phyloP scores from a whole-genome alignment of 2,888 invertebrate species.

The Andrena praecox region DNA sequence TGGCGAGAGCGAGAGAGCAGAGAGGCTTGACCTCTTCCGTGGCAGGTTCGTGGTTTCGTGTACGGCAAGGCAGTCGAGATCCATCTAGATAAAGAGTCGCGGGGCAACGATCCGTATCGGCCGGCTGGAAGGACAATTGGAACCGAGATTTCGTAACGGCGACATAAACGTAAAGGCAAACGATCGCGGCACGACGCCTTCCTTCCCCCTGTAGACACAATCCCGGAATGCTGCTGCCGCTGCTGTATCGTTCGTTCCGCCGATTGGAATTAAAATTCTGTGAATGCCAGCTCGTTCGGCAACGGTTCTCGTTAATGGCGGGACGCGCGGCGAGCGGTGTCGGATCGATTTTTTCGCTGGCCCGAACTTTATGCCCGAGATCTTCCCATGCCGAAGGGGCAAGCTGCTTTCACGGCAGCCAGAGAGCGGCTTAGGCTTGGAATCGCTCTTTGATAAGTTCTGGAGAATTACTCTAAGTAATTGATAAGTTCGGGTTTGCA shows the following conservation, averaged over 20 bases:
- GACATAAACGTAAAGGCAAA: constrained; percentile 70
- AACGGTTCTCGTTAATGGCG: constrained; percentile 55
- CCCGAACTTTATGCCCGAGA: constrained; percentile 14
- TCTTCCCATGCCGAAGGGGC: constrained; percentile 2
- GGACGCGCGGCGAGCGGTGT: constrained; percentile 31
- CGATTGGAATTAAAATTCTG: constrained; percentile 71
- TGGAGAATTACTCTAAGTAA: too few species aligned
- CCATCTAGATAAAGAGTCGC: constrained; percentile 67
- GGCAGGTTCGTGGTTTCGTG: constrained; percentile 50
- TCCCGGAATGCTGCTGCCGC: constrained; percentile 59
- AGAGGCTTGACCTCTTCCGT: constrained; percentile 42
- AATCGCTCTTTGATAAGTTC: too few species aligned
- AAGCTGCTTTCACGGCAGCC: too few species aligned
- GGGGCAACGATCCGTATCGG: constrained; percentile 68
- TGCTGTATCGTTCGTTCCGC: constrained; percentile 56
- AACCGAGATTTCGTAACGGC: constrained; percentile 69
- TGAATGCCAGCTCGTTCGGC: constrained; percentile 55
- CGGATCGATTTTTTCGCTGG: constrained; percentile 47
- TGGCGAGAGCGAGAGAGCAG: background rate
- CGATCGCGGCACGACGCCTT: constrained; percentile 64
- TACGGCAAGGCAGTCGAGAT: constrained; percentile 51
- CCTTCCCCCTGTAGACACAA: constrained; percentile 57
- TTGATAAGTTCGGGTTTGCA: too few species aligned
- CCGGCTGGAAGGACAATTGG: constrained; percentile 66
- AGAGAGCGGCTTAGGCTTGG: too few species aligned